These are phyloP conservation scores for Porphyrio hochstetteri DNA, from an alignment of 2,113 vertebrate species.

Conservation along the genomic window DNA sequence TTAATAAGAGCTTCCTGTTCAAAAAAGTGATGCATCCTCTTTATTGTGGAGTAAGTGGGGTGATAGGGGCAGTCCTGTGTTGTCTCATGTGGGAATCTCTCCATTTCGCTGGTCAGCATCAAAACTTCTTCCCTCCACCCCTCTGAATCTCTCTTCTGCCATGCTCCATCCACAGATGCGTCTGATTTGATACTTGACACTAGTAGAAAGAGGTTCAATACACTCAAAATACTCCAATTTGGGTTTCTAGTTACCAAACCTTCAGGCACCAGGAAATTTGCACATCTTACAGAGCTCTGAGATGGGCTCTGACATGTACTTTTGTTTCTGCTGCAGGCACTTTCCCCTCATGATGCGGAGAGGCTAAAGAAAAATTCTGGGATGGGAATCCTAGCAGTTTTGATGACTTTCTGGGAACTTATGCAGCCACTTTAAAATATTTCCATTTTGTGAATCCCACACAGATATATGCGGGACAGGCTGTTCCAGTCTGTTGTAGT, in stretches of 20 bases:
- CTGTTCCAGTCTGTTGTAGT: neutral
- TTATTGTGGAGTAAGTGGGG: constrained; percentile 22
- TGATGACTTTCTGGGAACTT: neutral
- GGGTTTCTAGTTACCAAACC: constrained; percentile 49
- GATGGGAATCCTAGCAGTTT: neutral
- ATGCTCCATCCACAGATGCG: neutral
- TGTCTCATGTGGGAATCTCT: neutral
- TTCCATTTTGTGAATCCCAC: neutral
- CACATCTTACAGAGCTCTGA: constrained; percentile 33
- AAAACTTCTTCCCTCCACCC: neutral
- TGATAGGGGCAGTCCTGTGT: neutral
- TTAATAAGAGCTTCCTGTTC: neutral
- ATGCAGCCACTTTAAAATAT: neutral
- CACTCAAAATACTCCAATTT: constrained; percentile 1
- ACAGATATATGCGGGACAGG: neutral
- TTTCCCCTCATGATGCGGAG: neutral
- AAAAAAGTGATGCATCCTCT: neutral
- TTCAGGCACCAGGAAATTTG: constrained; percentile 53
- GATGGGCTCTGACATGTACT: constrained; percentile 48
- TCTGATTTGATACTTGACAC: constrained; percentile 43
- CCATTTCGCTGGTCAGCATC: neutral
- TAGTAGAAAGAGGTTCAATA: neutral
- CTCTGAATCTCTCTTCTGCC: neutral
- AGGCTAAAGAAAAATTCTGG: constrained; percentile 8
- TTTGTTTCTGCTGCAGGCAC: constrained; percentile 46